Base-by-base conservation (phyloP, 2,113 vertebrate species). In the Eira barbara region DNA sequence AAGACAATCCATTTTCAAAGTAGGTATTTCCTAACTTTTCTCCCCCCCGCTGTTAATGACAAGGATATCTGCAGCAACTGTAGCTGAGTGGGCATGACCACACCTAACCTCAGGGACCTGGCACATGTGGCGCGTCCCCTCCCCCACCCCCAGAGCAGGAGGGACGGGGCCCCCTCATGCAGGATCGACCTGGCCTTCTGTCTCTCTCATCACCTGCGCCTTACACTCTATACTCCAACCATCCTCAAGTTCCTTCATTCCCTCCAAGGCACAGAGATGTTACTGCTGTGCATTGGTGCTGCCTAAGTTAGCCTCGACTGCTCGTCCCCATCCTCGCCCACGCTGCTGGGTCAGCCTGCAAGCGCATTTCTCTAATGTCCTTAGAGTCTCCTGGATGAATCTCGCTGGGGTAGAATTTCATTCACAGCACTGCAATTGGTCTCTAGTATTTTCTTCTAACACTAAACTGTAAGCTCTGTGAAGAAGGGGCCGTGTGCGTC, bases 121-220 rank as follows among this genome's bases (percentile, higher is more conserved):
- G 25, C 4, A 29, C n/a, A 1, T 7, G 52, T 5, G 31, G 57
- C 17, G 36, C 71, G 63, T 2, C 3, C 0, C 10, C 65, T 29
- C 65, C 14, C 3, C 39, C 12, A 4, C 63, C 63, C 39, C 8
- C 3, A 36, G 65, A 76, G 17, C 13, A 52, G 13, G 8, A 1
- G 7, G 8, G 49, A 55, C 1, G 0, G 7, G 49, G 6, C 21
- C n/a, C 8, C 18, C 34, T 17, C 14, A 78, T 1, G 12, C 10
- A 2, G 20, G 11, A 2, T 39, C 29, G 84, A 17, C 17, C 76
- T 15, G n/a, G 31, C 27, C 69, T 45, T 21, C 4, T 7, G 0
- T 63, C 39, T 69, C 61, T 88, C 36, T 78, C 83, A 92, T 12
- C 17, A 34, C 31, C 39, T n/a, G 31, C 52, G 76, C 39, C 39